Percentiles rank a stretch among this genome's conserved stretches.
These are phyloP conservation scores for Megaceryle maxima DNA, from an alignment of 2,113 vertebrate species.

Conservation along the genomic window DNA sequence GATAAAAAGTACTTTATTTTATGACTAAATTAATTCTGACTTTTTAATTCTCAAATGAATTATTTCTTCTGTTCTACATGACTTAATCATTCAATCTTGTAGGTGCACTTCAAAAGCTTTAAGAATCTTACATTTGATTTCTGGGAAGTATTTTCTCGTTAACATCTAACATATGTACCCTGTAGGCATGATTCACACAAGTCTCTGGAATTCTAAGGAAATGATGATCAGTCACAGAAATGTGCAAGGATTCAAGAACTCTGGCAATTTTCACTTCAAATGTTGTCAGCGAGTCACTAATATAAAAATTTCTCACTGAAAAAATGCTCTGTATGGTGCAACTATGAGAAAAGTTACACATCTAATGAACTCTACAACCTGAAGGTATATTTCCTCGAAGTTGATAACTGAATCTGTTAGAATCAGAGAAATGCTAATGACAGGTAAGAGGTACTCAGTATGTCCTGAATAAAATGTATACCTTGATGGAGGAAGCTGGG, in stretches of 20 bases:
- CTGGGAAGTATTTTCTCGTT: conserved; percentile 80
- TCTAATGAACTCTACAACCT: conserved; percentile 85
- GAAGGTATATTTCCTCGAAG: conserved; percentile 71
- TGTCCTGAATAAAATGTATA: not conserved
- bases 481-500: not conserved
- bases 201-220: conserved; percentile 79
- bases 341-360: conserved; percentile 79
- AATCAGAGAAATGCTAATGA: conserved; percentile 38
- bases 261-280: conserved; percentile 81
- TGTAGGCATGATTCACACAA: conserved; percentile 82
- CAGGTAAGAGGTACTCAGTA: not conserved
- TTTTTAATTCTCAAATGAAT: not conserved
- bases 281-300: conserved; percentile 76
- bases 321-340: conserved; percentile 27
- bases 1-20: not conserved
- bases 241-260: conserved; percentile 82
- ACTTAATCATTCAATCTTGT: conserved; percentile 6
- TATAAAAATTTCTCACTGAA: conserved; percentile 76
- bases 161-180: conserved; percentile 87
- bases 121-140: conserved; percentile 71
- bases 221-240: conserved; percentile 80
- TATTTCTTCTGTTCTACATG: not conserved
- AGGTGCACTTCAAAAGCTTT: conserved; percentile 47
- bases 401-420: conserved; percentile 39
- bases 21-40: not conserved